Evolutionary conservation across 1,140 invertebrate genomes (phyloP), one percentile per base, ranked within the genome.

Genomic region (Akabosia matsudoensis): DNA sequence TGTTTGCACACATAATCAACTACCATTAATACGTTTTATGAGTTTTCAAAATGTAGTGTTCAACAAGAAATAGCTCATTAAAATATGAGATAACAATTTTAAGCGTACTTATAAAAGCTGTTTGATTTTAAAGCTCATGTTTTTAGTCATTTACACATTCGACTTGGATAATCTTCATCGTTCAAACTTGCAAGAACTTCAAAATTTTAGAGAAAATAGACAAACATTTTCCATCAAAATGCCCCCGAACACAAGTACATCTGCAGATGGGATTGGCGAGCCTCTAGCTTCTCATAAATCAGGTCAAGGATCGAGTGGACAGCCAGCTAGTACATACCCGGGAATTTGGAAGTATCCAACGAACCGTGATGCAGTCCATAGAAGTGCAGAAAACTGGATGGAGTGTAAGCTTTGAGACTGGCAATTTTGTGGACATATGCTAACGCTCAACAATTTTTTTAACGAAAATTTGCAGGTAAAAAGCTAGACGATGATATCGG

Each of bases 321-420:
- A 54, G 16, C 74, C 37, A 16, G 74, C 74, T 30, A 74, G 54
- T 26, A 22, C 33, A 4, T 80, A 78, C 73, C 73, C 79, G 26
- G 81, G 81, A 7, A 79, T 83, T 54, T 81, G 79, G 75, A 82
- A 81, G 37, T 79, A 79, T 31, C 82, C 82, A 13, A 73, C 77
- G 2, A 74, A 76, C 7, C 33, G 82, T 13, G 80, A 84, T 56
- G 64, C n/a, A n/a, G 70, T 24, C 52, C 72, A 10, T 73, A 82
- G 79, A 45, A 82, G 80, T 24, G 74, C 77, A 0, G 74, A 80
- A 0, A 52, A 82, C 72, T 89, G 91, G 91, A 79, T 94, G 16
- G 85, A 87, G 37, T 89, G 88, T 1, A 92, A 92, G 82, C 56
- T 67, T 67, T 3, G 13, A 67, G 7, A 61, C 22, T 24, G 22